phyloP scores from a whole-genome alignment of 2,888 invertebrate genomes.

The Acanthosepion lycidas region DNA sequence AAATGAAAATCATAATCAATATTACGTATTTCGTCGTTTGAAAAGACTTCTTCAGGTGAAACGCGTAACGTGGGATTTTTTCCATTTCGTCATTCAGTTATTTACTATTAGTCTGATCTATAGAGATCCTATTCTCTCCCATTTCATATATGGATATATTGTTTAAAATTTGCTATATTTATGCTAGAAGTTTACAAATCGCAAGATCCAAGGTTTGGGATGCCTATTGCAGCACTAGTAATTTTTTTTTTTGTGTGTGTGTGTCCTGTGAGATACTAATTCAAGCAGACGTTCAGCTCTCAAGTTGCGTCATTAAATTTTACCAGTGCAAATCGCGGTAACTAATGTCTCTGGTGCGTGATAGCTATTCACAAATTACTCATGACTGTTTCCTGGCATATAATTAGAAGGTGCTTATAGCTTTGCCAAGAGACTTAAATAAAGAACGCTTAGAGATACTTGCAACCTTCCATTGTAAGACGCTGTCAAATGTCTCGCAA shows the following conservation, averaged over 20 bases:
- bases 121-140: no score
- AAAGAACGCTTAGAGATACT: not conserved
- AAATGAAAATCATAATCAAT: no score
- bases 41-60: no score
- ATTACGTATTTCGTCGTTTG: no score
- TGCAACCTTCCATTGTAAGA: not conserved
- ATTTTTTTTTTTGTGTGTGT: not conserved
- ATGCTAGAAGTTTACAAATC: no score
- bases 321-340: not conserved
- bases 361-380: not conserved
- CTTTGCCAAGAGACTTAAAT: not conserved
- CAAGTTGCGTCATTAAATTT: not conserved
- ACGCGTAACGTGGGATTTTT: no score
- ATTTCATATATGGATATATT: no score
- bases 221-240: no score
- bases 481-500: not conserved
- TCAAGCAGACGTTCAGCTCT: not conserved
- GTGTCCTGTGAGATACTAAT: not conserved
- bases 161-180: no score
- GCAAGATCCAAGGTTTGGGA: no score
- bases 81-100: no score
- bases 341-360: not conserved
- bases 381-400: not conserved
- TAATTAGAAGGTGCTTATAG: slow-evolving; percentile 21
- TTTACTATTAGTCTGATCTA: no score